Conservation (phyloP, 2,888 invertebrate species). For the Eugnorisma glareosa region DNA sequence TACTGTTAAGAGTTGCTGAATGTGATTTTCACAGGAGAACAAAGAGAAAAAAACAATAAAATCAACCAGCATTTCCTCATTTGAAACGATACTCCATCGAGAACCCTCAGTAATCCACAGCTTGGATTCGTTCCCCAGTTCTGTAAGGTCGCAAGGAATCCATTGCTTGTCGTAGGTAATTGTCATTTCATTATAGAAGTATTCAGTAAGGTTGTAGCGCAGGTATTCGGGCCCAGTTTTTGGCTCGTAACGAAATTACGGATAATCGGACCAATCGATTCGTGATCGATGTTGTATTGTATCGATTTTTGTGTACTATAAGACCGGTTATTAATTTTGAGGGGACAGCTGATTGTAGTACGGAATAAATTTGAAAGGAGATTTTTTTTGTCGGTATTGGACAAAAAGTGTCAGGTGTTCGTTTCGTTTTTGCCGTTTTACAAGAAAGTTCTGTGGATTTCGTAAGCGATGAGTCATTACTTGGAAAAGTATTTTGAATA, state of each 20-base stretch:
- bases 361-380: slow-evolving; percentile 22
- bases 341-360: slow-evolving; percentile 60
- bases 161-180: slow-evolving; percentile 82
- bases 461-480: slow-evolving; percentile 34
- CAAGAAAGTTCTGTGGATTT: slow-evolving; percentile 11
- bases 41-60: neutral
- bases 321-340: slow-evolving; percentile 53
- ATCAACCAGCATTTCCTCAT: neutral
- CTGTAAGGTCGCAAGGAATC: slow-evolving; percentile 76
- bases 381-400: slow-evolving; percentile 28
- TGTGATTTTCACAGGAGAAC: neutral
- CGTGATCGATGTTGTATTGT: slow-evolving; percentile 79
- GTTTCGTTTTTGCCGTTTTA: slow-evolving; percentile 27
- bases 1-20: neutral
- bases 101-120: slow-evolving; percentile 66
- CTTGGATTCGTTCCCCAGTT: slow-evolving; percentile 41
- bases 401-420: slow-evolving; percentile 47
- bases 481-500: neutral
- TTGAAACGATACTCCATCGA: slow-evolving; percentile 63
- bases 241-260: slow-evolving; percentile 83
- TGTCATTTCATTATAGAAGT: slow-evolving; percentile 90
- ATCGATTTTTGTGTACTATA: slow-evolving; percentile 67
- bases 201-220: slow-evolving; percentile 78
- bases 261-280: slow-evolving; percentile 86
- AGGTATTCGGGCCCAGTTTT: slow-evolving; percentile 83